These are phyloP conservation scores for Panorpa germanica DNA, from an alignment of 2,888 invertebrate genomes.

Conservation along the genomic window DNA sequence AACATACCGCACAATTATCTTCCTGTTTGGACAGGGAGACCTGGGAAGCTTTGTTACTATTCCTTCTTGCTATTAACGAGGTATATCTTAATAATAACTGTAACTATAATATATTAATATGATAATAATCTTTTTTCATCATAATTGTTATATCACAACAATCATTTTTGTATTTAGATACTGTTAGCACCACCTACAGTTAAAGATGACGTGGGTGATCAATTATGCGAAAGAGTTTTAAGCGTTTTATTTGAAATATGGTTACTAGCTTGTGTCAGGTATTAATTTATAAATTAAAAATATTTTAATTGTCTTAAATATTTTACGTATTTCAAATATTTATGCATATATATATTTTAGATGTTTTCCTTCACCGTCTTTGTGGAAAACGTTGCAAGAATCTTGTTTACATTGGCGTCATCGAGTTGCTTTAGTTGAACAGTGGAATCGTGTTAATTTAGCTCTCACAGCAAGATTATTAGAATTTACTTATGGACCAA, in stretches of 20 bases:
- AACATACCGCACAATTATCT: slow-evolving; percentile 60
- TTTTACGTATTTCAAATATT: background rate
- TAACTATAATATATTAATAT: no score
- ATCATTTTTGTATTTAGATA: no score
- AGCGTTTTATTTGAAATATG: slow-evolving; percentile 82
- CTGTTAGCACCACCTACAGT: slow-evolving; percentile 82
- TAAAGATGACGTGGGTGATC: slow-evolving; percentile 89
- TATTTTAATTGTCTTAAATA: background rate
- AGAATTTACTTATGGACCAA: slow-evolving; percentile 74
- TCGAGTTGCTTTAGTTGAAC: slow-evolving; percentile 77
- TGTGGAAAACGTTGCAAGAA: slow-evolving; percentile 89
- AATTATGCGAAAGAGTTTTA: slow-evolving; percentile 82
- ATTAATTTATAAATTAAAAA: background rate
- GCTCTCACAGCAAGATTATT: slow-evolving; percentile 71
- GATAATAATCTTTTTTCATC: no score
- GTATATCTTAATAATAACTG: no score
- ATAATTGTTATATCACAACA: no score
- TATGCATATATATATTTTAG: slow-evolving; percentile 17
- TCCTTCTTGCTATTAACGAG: slow-evolving; percentile 80
- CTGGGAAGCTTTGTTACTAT: slow-evolving; percentile 77
- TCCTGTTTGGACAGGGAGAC: slow-evolving; percentile 62
- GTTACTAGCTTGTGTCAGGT: slow-evolving; percentile 36
- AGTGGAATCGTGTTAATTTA: slow-evolving; percentile 88
- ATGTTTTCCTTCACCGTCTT: slow-evolving; percentile 85
- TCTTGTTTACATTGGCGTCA: slow-evolving; percentile 90